Conservation (phyloP, 2,113 vertebrate genomes). For the Tetrax tetrax region DNA sequence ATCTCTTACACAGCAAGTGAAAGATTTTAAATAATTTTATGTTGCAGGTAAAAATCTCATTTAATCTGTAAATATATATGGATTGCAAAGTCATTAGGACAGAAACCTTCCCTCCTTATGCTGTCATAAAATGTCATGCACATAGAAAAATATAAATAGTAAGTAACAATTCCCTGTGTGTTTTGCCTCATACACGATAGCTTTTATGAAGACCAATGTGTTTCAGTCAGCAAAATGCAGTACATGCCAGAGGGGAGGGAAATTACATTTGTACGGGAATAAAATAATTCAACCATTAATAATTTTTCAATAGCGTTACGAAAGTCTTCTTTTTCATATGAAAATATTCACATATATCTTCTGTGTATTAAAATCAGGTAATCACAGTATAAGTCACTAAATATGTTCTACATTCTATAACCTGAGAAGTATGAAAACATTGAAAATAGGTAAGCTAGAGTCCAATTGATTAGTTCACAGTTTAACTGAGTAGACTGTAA, state of each 20-base stretch:
- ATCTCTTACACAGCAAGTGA: background rate
- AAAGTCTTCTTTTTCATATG: background rate
- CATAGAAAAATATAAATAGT: background rate
- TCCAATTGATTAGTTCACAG: background rate
- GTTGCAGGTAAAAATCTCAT: background rate
- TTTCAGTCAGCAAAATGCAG: background rate
- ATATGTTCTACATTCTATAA: background rate
- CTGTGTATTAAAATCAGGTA: background rate
- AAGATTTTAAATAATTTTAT: background rate
- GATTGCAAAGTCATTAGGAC: background rate
- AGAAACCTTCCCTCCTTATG: background rate
- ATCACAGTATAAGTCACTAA: background rate
- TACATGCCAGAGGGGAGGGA: fast-evolving
- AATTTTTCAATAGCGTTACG: background rate
- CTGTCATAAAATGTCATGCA: background rate
- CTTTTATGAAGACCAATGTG: background rate
- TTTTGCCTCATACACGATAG: background rate
- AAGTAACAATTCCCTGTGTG: background rate
- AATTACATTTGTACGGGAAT: background rate
- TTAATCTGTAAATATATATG: background rate
- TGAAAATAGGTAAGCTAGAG: background rate
- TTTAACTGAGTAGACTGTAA: background rate
- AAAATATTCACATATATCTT: background rate
- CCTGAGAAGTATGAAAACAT: background rate
- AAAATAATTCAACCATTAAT: background rate